Evolutionary conservation across 2,888 invertebrate genomes (phyloP), one percentile per base, ranked within the genome.

Genomic region (Latrodectus hesperus): DNA sequence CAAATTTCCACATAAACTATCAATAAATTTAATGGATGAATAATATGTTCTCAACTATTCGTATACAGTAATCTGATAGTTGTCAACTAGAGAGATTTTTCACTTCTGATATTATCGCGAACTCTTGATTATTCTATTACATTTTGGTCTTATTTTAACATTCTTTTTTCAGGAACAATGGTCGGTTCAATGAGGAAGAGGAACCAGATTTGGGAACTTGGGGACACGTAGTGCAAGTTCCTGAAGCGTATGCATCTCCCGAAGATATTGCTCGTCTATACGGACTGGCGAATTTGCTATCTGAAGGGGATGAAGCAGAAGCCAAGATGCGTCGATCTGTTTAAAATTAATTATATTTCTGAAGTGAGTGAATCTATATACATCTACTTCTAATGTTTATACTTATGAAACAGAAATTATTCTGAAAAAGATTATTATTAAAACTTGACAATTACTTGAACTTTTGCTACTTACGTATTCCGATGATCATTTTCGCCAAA

Each of bases 241-340:
- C 84, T 8, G 81, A 84, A 60, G 74, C 84, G 1, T 88, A 88
- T 55, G 84, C 81, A 11, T 81, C 81, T 6, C 71, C 88, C 0
- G 88, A 88, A 64, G 89, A 89, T n/a, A 68, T 89, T 12, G 89
- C 89, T 11, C 17, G 89, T 22, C 79, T 89, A 17, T 89, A 89
- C 70, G 89, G 81, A 1, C 52, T 89, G 53, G 89, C 89, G 11
- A 86, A 72, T 38, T 67, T 89, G 2, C 65, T 89, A 79, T 82
- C 89, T 26, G 89, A 87, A n/a, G 76, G 60, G 8, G 89, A 87
- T 3, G 83, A 83, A 0, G 12, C 78, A 1, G 82, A 86, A 52
- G 53, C 71, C 73, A 78, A 76, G 49, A 53, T 72, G 52, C 68
- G 77, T 26, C 49, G 88, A 17, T 22, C 80, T 9, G 49, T 70